A percentile compares a stretch with the other conserved stretches of the same genome.
Conservation (phyloP, 2,888 invertebrate genomes). For the Coremacera marginata region DNA sequence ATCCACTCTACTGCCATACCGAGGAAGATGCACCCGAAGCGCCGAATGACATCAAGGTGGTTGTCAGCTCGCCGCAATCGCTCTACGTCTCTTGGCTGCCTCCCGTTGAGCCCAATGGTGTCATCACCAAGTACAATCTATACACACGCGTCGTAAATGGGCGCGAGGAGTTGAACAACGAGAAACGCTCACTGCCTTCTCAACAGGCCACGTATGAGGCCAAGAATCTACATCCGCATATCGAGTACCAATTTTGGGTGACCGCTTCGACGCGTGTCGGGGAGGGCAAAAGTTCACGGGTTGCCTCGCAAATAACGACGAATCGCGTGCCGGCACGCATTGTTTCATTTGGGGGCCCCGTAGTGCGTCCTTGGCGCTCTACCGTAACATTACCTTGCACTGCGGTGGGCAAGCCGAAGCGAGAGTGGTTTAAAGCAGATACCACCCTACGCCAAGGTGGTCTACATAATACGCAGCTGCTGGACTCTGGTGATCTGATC, state of each 20-base stretch:
- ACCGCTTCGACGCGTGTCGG: slow-evolving; percentile 83
- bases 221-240: slow-evolving; percentile 76
- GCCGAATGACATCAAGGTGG: slow-evolving; percentile 84
- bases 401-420: slow-evolving; percentile 76
- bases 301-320: slow-evolving; percentile 77
- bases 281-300: slow-evolving; percentile 80
- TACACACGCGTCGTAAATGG: slow-evolving; percentile 79
- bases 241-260: slow-evolving; percentile 84
- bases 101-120: slow-evolving; percentile 81
- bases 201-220: slow-evolving; percentile 77
- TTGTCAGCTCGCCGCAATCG: slow-evolving; percentile 80
- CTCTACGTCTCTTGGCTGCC: slow-evolving; percentile 84
- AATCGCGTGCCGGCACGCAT: slow-evolving; percentile 78
- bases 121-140: slow-evolving; percentile 81
- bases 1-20: slow-evolving; percentile 79
- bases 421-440: slow-evolving; percentile 77
- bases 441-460: slow-evolving; percentile 73
- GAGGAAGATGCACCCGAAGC: slow-evolving; percentile 86
- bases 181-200: slow-evolving; percentile 76
- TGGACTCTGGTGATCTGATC: slow-evolving; percentile 77
- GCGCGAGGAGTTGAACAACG: slow-evolving; percentile 77
- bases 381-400: slow-evolving; percentile 76
- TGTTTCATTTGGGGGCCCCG: slow-evolving; percentile 77
- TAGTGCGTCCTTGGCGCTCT: slow-evolving; percentile 77
- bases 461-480: slow-evolving; percentile 74